Percentiles rank a stretch among this genome's conserved stretches.
These are phyloP conservation scores for Taeniopygia guttata DNA, from an alignment of 2,797 vertebrate species.

Conservation along the genomic window DNA sequence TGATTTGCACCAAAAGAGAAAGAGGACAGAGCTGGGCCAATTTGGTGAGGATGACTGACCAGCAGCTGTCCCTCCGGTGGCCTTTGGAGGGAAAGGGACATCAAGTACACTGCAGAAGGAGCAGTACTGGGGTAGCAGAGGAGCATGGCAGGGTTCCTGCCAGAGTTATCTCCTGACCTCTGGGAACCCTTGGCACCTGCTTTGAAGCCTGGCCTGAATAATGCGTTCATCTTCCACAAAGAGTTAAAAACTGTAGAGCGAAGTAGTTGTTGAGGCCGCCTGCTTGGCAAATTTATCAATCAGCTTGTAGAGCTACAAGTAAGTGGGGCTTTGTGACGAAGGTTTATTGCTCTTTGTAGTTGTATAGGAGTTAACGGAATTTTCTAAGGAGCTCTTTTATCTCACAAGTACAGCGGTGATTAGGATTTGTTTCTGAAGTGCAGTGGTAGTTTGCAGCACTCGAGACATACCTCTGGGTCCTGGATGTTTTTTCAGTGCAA, in stretches of 20 bases:
- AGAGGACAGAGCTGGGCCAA: not conserved
- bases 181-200: conserved; percentile 45
- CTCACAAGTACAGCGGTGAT: not conserved
- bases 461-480: fast-evolving
- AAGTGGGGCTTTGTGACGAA: not conserved
- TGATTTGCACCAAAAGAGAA: not conserved
- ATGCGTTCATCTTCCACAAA: not conserved
- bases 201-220: not conserved
- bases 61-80: not conserved
- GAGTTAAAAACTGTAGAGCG: conserved; percentile 40
- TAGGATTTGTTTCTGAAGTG: not conserved
- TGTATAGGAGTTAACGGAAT: not conserved
- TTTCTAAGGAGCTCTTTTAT: conserved; percentile 15
- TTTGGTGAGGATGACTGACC: not conserved
- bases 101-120: not conserved
- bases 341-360: not conserved
- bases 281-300: conserved; percentile 41
- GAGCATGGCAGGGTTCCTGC: not conserved
- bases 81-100: not conserved
- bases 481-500: not conserved
- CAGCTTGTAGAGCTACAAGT: not conserved
- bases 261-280: not conserved
- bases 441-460: not conserved
- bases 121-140: not conserved
- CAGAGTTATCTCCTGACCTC: not conserved